A percentile compares a stretch with the other conserved stretches of the same genome.
Evolutionary conservation across 2,797 vertebrate genomes (phyloP).

Genomic region (Gymnoscopelus braueri): DNA sequence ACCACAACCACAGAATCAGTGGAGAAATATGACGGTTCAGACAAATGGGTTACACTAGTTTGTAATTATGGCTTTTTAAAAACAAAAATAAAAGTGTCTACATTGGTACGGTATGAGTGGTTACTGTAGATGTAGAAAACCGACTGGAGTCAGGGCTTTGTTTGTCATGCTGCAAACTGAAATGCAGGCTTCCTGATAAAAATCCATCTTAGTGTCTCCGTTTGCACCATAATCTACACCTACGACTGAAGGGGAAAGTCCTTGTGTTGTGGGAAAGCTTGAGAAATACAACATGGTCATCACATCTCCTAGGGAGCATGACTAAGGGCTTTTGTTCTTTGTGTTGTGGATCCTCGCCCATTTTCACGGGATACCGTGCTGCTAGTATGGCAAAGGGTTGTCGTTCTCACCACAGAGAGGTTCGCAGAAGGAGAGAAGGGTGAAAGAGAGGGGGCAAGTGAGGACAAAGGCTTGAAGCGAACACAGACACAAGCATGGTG

Average conservation of each 20-base stretch:
- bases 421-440: slow-evolving; percentile 19
- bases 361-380: not conserved
- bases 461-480: slow-evolving; percentile 39
- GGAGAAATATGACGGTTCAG: slow-evolving; percentile 48
- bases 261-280: slow-evolving; percentile 5
- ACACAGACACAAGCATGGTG: slow-evolving; percentile 26
- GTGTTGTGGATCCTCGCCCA: not conserved
- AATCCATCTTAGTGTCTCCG: not conserved
- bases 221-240: slow-evolving; percentile 2
- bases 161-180: slow-evolving; percentile 2
- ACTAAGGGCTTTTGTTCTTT: slow-evolving; percentile 15
- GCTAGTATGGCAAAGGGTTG: slow-evolving; percentile 18
- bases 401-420: slow-evolving; percentile 17
- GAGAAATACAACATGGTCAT: slow-evolving; percentile 1
- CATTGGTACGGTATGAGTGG: slow-evolving; percentile 22
- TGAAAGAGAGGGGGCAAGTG: slow-evolving; percentile 6
- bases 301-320: slow-evolving; percentile 1
- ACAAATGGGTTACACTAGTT: slow-evolving; percentile 39
- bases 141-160: slow-evolving; percentile 5
- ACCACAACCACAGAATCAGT: slow-evolving; percentile 35
- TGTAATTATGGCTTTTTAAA: slow-evolving; percentile 60
- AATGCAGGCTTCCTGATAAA: not conserved
- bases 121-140: not conserved
- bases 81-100: slow-evolving; percentile 41
- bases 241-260: slow-evolving; percentile 9